Evolutionary conservation across 1,140 invertebrate species (phyloP), one percentile per base, ranked within the genome.

Genomic region (Caenorhabditis latens): DNA sequence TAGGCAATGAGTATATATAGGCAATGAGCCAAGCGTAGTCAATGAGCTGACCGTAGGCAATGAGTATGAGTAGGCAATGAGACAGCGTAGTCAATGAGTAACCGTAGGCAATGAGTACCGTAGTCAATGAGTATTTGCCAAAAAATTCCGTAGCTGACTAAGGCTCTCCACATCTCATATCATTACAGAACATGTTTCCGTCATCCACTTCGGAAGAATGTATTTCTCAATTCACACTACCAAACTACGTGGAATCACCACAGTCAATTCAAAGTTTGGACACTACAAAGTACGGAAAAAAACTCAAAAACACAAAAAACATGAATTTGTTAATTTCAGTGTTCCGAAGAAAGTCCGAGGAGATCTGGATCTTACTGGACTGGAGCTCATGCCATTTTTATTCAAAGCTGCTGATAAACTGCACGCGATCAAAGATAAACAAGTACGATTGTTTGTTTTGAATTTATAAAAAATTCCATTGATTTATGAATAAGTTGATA

Each of bases 331-430:
- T 32, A 32, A 32, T 43, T 71, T 71, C 71, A 79, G 71, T 4
- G 19, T 50, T 2, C 32, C 40, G 19, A 79, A 79, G 14, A 79
- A 79, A 79, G 71, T 42, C 24, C 71, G 40, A 19, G 71, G 71
- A 50, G 71, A 79, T 24, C 9, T 79, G 13, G 71, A 79, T 50
- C 46, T 79, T 3, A 50, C 13, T 50, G 71, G 71, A 24, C 9
- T 11, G 21, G 46, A 79, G 24, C 14, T 79, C 5, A 79, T 79
- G 71, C 71, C 71, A 50, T 79, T 79, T 50, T 21, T 79, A 24
- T 79, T 43, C n/a, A 79, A 79, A 79, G 71, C 71, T 50, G 71
- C 71, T 50, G 71, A 79, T 24, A 48, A 42, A 24, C 46, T 79
- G 4, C n/a, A 42, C 5, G 40, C 32, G 11, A 79, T 79, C 6